These are phyloP conservation scores for Pogoniulus pusillus DNA, from an alignment of 2,797 vertebrate genomes.

Conservation along the genomic window DNA sequence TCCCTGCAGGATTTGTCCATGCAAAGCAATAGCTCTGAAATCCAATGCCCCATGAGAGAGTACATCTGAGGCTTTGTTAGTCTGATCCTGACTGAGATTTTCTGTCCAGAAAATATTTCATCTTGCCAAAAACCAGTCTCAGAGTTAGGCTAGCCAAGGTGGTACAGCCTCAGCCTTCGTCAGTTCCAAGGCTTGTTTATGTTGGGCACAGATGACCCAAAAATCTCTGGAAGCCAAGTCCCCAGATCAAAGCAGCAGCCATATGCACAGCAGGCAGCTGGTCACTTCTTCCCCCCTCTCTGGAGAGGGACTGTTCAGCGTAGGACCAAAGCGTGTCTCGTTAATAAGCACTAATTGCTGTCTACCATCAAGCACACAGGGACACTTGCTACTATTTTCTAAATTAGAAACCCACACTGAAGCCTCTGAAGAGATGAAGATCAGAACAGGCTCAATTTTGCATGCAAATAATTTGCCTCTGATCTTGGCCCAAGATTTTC, in stretches of 20 bases:
- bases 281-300: neutral
- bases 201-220: neutral
- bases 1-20: neutral
- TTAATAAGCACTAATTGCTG: conserved; percentile 12
- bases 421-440: conserved; percentile 44
- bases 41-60: neutral
- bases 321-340: neutral
- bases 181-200: neutral
- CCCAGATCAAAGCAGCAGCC: neutral
- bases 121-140: neutral
- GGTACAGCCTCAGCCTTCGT: neutral
- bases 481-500: conserved; percentile 41
- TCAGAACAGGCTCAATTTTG: conserved; percentile 22
- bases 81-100: neutral
- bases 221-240: neutral
- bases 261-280: neutral
- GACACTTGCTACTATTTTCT: conserved; percentile 42
- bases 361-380: neutral
- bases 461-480: conserved; percentile 40
- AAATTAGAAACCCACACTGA: conserved; percentile 17
- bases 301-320: neutral
- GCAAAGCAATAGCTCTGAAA: neutral
- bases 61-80: neutral
- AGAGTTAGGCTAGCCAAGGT: neutral
- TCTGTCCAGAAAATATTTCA: neutral